Base-by-base conservation (phyloP, 1,140 invertebrate species). In the Ephestia elutella region DNA sequence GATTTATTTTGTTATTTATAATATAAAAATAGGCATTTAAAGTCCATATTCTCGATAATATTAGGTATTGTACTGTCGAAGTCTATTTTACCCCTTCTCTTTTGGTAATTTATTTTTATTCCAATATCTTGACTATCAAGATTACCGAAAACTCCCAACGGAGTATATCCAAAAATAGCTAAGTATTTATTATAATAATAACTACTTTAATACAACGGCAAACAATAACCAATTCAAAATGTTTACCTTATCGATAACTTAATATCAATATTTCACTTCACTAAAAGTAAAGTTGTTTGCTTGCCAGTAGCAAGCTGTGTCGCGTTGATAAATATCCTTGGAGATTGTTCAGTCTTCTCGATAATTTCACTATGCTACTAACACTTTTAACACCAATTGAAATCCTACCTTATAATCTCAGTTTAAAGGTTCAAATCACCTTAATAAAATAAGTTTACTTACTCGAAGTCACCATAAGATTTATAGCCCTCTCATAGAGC, bases 281-380 rank as follows among this genome's bases (percentile, higher is more conserved):
- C 82, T 79, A 82, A 75, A 65, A 75, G 75, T 79, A 60, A 73
- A 78, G 78, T 80, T 78, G 81, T 82, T 82, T 80, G 73, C 81
- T 80, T 78, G 75, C 81, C 85, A 80, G 86, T 88, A 88, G 86
- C 86, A 78, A 80, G 73, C 79, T 80, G 78, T 81, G 82, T 88
- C 86, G 74, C 71, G 67, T 84, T 88, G 86, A 88, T 88, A 86
- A 86, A 88, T 88, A 85, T 85, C 83, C 80, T 82, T 78, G 82
- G 81, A 86, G 86, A 86, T 88, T 83, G 83, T 80, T 76, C 78
- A 75, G 71, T 70, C 71, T 75, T 66, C 71, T 63, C 75, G 83
- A 88, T 88, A 86, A 88, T 86, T 84, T 82, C 78, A 79, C 73
- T 78, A 64, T 62, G 69, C 73, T 73, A 69, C 75, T 82, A 70